A percentile compares a stretch with the other conserved stretches of the same genome.
Evolutionary conservation across 1,140 invertebrate genomes (phyloP).

Genomic region (Dinothrombium tinctorium): DNA sequence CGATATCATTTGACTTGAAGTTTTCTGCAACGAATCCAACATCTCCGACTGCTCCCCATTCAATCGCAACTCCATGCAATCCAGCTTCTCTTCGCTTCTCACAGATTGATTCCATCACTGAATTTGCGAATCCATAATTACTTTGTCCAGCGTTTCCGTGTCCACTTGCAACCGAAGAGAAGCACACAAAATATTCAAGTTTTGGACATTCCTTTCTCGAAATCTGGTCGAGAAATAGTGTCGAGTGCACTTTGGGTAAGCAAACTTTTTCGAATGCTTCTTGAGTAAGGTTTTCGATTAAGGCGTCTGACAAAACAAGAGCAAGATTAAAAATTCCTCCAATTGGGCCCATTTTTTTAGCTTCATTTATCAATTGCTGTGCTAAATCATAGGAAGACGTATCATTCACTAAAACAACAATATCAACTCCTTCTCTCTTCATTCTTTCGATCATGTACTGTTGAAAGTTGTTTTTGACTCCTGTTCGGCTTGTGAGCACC

Average conservation of each 20-base stretch:
- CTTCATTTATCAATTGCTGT: constrained; percentile 38
- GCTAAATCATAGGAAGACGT: constrained; percentile 38
- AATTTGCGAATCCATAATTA: constrained; percentile 88
- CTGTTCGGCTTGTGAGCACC: constrained; percentile 62
- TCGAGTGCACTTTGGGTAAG: too few species aligned
- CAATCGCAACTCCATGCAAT: constrained; percentile 71
- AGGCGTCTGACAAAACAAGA: constrained; percentile 50
- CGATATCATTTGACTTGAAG: too few species aligned
- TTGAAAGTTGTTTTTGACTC: constrained; percentile 66
- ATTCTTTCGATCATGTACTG: constrained; percentile 21
- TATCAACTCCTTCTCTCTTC: constrained; percentile 41
- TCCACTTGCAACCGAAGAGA: constrained; percentile 81
- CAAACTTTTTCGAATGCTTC: constrained; percentile 45
- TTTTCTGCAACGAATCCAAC: constrained; percentile 73
- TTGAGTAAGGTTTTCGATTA: constrained; percentile 63
- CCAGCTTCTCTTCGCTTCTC: too few species aligned
- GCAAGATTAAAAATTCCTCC: constrained; percentile 88
- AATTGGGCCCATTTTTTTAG: constrained; percentile 40
- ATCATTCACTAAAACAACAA: constrained; percentile 43
- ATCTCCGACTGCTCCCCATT: constrained; percentile 94
- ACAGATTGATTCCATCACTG: constrained; percentile 65
- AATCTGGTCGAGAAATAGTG: too few species aligned
- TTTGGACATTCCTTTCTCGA: too few species aligned
- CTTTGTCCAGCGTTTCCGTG: constrained; percentile 79
- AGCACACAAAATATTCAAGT: constrained; percentile 71